Evolutionary conservation across 2,797 vertebrate species (phyloP).

Genomic region (Typhlichthys subterraneus): DNA sequence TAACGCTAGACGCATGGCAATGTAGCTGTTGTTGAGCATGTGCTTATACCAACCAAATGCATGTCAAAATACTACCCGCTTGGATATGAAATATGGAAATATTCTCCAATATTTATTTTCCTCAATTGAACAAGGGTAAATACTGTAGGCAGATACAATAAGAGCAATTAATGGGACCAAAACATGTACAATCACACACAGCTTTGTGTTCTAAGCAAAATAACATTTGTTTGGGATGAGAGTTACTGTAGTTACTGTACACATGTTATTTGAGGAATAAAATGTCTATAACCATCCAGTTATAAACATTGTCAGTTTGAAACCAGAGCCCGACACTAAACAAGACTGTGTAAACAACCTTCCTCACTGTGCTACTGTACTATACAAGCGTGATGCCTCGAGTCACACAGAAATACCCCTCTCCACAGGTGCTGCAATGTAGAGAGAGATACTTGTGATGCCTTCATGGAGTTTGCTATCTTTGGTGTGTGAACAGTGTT

Average conservation of each 20-base stretch:
- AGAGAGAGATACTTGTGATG: slow-evolving; percentile 22
- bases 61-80: slow-evolving; percentile 17
- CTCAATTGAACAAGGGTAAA: slow-evolving; percentile 17
- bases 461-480: slow-evolving; percentile 51
- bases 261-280: slow-evolving; percentile 14
- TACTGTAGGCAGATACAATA: slow-evolving; percentile 37
- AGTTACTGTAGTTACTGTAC: slow-evolving; percentile 31
- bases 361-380: slow-evolving; percentile 50
- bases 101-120: slow-evolving; percentile 13
- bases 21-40: slow-evolving; percentile 27
- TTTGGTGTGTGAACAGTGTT: slow-evolving; percentile 69
- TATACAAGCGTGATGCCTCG: slow-evolving; percentile 42
- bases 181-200: slow-evolving; percentile 36
- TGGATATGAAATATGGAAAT: no score
- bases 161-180: slow-evolving; percentile 58
- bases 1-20: slow-evolving; percentile 44
- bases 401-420: slow-evolving; percentile 45
- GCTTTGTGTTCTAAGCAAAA: slow-evolving; percentile 35
- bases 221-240: slow-evolving; percentile 39
- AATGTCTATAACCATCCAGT: no score
- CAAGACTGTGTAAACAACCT: slow-evolving; percentile 58
- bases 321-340: slow-evolving; percentile 52
- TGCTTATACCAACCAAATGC: no score
- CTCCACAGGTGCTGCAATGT: slow-evolving; percentile 40
- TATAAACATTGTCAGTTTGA: slow-evolving; percentile 20